Evolutionary conservation across 2,888 invertebrate genomes (phyloP), one percentile per base, ranked within the genome.

Genomic region (Eupithecia subumbrata): DNA sequence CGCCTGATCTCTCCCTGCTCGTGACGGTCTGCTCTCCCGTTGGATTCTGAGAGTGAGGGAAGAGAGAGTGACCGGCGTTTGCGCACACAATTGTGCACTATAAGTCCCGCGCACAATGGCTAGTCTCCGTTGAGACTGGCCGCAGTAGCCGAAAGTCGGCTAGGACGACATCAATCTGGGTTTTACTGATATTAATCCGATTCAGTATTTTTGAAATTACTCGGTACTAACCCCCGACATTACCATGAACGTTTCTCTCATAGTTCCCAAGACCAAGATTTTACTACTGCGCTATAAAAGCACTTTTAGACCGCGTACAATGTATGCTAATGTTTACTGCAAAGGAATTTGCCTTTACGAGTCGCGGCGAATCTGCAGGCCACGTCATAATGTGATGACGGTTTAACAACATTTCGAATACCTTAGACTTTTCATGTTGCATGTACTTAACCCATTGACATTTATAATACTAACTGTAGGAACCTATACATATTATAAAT

Each of bases 321-420:
- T 85, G 86, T 87, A 84, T 83, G 84, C 83, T 84, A 84, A 86
- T 86, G 85, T 84, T 84, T 85, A 84, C 81, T 80, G 80, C 72
- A 80, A 69, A 82, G 84, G 80, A 84, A 84, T 84, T 84, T 81
- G 79, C 80, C 81, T 87, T 88, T 87, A 87, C 83, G 84, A 71
- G 70, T 74, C 74, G 76, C 76, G 77, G 76, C 67, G 74, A 78
- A 77, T 79, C 73, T 79, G 78, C 67, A 74, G 37, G 34, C 66
- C 34, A 30, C 30, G 11, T 67, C 18, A 40, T 67, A 67, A 37
- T 67, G n/a, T 12, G 11, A 67, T 67, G 66, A 12, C 37, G 66
- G 12, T 11, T 66, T 40, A 67, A 40, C 66, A 37, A 37, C 22
- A n/a, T 37, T 67, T 22, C 14, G 25, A 25, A 60, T 60, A 25